Evolutionary conservation across 2,888 invertebrate genomes (phyloP).

Genomic region (Zaprionus bogoriensis): DNA sequence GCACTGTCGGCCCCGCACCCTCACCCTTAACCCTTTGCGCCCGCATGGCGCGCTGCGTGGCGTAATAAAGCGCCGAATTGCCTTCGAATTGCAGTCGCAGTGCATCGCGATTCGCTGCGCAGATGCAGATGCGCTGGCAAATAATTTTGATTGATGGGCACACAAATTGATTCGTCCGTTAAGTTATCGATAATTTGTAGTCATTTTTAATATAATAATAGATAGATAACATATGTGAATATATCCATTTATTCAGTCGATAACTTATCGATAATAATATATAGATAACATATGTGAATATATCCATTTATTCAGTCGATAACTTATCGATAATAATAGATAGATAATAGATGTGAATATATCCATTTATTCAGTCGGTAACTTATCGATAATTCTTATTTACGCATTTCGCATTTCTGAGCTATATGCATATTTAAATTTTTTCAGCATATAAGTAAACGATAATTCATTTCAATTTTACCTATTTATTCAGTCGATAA

Average conservation of each 20-base stretch:
- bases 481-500: no score
- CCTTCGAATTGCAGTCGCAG: slow-evolving; percentile 10
- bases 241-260: neutral
- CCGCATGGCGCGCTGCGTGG: slow-evolving; percentile 44
- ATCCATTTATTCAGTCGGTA: no score
- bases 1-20: slow-evolving; percentile 49
- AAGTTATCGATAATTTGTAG: neutral
- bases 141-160: slow-evolving; percentile 41
- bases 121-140: slow-evolving; percentile 44
- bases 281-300: no score
- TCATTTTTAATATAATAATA: neutral
- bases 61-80: slow-evolving; percentile 31
- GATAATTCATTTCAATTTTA: no score
- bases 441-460: no score
- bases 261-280: neutral
- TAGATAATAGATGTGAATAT: no score
- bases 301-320: no score
- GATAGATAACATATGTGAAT: neutral
- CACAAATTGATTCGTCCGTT: neutral
- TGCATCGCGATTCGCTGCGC: slow-evolving; percentile 40
- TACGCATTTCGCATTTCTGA: no score
- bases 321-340: no score
- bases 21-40: slow-evolving; percentile 1
- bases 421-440: no score
- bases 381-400: no score